A percentile compares a stretch with the other conserved stretches of the same genome.
phyloP scores from a whole-genome alignment of 2,797 vertebrate species.

The Acanthurus lineatus region DNA sequence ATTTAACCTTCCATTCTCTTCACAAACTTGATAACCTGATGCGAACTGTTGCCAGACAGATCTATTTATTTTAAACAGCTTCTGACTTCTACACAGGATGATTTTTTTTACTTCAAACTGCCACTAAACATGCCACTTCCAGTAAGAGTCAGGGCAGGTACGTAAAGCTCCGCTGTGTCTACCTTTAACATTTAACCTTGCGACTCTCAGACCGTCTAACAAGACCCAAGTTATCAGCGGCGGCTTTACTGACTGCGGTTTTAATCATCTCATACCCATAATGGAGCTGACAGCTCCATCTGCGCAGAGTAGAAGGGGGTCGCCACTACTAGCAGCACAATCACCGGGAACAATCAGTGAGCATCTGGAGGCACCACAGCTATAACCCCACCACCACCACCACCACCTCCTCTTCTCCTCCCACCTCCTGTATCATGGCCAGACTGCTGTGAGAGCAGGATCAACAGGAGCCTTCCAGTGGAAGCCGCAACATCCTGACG shows the following conservation, averaged over 20 bases:
- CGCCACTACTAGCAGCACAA: constrained; percentile 64
- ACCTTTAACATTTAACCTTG: constrained; percentile 61
- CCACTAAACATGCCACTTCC: neutral
- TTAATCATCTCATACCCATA: constrained; percentile 77
- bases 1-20: constrained; percentile 26
- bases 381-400: constrained; percentile 18
- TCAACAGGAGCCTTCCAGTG: constrained; percentile 27
- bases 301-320: constrained; percentile 68
- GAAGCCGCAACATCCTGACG: neutral
- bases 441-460: constrained; percentile 26
- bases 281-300: constrained; percentile 83
- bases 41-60: constrained; percentile 17
- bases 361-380: constrained; percentile 69
- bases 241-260: constrained; percentile 67
- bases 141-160: neutral
- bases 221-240: constrained; percentile 62
- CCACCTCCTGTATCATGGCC: constrained; percentile 49
- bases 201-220: constrained; percentile 52
- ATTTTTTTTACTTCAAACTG: constrained; percentile 14
- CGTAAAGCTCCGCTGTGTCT: neutral
- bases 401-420: constrained; percentile 1
- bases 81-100: neutral
- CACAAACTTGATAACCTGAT: constrained; percentile 2
- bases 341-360: constrained; percentile 75
- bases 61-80: constrained; percentile 8